Conservation (phyloP, 2,888 invertebrate species). For the Caenorhabditis sp. region DNA sequence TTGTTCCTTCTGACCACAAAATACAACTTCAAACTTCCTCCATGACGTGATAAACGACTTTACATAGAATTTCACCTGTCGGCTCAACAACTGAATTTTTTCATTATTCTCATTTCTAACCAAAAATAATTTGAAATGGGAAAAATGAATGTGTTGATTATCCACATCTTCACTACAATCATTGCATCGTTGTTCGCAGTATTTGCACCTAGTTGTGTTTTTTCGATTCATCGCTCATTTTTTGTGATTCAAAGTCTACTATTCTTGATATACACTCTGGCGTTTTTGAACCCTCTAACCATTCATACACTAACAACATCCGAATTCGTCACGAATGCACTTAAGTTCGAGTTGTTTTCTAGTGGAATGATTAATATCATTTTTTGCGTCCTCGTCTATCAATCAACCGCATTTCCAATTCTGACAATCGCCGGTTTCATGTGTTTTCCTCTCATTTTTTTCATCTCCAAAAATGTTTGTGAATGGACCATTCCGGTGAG, state of each 20-base stretch:
- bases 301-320: neutral
- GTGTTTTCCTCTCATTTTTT: neutral
- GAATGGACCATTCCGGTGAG: neutral
- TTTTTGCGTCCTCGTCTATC: neutral
- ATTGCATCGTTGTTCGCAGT: too few species aligned
- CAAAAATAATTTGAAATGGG: too few species aligned
- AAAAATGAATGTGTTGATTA: too few species aligned
- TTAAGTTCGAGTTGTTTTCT: neutral
- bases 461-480: neutral
- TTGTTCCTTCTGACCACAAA: too few species aligned
- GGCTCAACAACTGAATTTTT: too few species aligned
- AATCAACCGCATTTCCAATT: neutral
- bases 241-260: neutral
- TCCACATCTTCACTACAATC: too few species aligned
- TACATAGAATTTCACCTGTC: too few species aligned
- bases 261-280: neutral
- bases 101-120: too few species aligned
- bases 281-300: neutral
- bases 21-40: too few species aligned
- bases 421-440: neutral
- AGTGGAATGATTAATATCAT: neutral
- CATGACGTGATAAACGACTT: too few species aligned
- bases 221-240: neutral
- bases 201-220: neutral
- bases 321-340: neutral